Conservation (phyloP, 2,888 invertebrate species). For the Megalurothrips usitatus region DNA sequence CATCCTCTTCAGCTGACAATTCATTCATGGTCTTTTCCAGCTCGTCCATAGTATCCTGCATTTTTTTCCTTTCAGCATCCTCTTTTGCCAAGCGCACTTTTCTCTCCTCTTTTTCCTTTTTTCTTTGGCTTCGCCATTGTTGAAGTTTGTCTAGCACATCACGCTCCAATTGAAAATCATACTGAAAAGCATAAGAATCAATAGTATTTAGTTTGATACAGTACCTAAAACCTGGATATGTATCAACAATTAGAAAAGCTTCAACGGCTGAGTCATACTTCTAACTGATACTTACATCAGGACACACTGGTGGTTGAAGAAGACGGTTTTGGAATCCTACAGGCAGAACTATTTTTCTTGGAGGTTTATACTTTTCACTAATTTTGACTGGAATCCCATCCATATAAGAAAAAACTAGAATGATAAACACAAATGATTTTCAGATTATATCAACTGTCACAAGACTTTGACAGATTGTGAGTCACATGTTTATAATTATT, state of each 20-base stretch:
- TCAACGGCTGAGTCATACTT: not conserved
- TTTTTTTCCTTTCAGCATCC: slow-evolving; percentile 56
- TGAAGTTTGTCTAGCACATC: slow-evolving; percentile 66
- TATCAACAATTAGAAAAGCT: not conserved
- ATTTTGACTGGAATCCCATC: slow-evolving; percentile 85
- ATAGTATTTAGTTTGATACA: not conserved
- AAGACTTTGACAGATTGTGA: not conserved
- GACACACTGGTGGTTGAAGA: slow-evolving; percentile 42
- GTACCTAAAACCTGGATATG: not conserved
- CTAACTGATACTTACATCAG: slow-evolving; percentile 39
- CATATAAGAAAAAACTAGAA: slow-evolving; percentile 53
- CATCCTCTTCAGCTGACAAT: slow-evolving; percentile 48
- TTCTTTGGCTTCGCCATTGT: slow-evolving; percentile 64
- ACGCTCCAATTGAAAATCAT: slow-evolving; percentile 69
- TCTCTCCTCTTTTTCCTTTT: slow-evolving; percentile 58
- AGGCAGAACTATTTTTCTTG: slow-evolving; percentile 62
- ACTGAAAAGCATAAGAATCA: slow-evolving; percentile 44
- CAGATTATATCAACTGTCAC: not conserved
- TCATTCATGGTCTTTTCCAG: slow-evolving; percentile 50
- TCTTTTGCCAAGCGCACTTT: slow-evolving; percentile 54
- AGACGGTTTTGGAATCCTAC: slow-evolving; percentile 54
- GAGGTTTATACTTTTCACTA: slow-evolving; percentile 79
- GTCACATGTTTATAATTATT: not conserved
- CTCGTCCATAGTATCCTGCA: slow-evolving; percentile 59
- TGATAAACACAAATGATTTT: not conserved